A percentile compares a stretch with the other conserved stretches of the same genome.
Evolutionary conservation across 1,140 invertebrate species (phyloP).

Genomic region (Aphaenogaster floridana): DNA sequence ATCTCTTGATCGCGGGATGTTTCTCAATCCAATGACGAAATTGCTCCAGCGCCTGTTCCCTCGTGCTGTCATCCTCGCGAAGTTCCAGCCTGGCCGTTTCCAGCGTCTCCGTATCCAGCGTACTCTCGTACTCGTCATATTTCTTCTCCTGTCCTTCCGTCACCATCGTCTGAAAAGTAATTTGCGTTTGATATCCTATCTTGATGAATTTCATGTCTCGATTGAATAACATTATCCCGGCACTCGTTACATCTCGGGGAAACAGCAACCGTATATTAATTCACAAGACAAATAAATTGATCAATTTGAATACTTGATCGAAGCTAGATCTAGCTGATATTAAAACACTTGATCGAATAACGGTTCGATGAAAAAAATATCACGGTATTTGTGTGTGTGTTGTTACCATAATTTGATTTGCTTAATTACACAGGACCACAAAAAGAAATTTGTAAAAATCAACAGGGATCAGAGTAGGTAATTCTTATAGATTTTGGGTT

Average conservation of each 20-base stretch:
- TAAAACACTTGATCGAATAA: neutral
- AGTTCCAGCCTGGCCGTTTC: conserved; percentile 90
- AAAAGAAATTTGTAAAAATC: too few species aligned
- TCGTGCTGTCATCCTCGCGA: conserved; percentile 90
- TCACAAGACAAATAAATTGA: neutral
- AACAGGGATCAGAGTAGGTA: too few species aligned
- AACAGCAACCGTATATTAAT: neutral
- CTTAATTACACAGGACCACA: neutral
- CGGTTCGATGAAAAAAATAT: neutral
- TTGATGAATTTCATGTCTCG: neutral
- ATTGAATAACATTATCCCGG: neutral
- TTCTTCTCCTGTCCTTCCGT: conserved; percentile 72
- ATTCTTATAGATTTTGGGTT: too few species aligned
- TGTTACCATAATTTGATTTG: neutral
- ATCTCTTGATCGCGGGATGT: conserved; percentile 92
- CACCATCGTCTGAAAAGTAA: conserved; percentile 69
- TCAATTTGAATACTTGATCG: neutral
- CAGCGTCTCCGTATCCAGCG: conserved; percentile 85
- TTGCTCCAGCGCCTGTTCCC: conserved; percentile 90
- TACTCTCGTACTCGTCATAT: conserved; percentile 78
- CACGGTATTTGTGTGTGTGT: too few species aligned
- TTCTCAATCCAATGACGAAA: conserved; percentile 93
- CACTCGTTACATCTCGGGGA: neutral
- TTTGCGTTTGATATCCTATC: neutral
- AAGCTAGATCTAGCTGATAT: neutral